Percentiles rank a stretch among this genome's conserved stretches.
Conservation (phyloP, 2,797 vertebrate genomes). For the Linurgus olivaceus region DNA sequence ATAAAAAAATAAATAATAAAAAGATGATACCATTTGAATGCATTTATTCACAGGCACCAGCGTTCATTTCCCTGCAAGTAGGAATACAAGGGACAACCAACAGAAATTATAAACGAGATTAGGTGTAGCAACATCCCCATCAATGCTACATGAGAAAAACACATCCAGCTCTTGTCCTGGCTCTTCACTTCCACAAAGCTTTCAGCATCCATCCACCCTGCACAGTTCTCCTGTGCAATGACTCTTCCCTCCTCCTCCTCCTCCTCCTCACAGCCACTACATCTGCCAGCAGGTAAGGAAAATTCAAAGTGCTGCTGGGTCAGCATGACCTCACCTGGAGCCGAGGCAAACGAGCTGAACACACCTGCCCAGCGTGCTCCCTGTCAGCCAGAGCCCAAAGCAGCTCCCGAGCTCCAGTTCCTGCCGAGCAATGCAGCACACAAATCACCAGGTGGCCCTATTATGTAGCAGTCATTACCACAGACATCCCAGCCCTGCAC, state of each 20-base stretch:
- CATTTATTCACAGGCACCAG: neutral
- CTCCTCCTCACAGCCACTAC: neutral
- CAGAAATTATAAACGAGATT: neutral
- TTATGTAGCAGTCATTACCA: slow-evolving; percentile 46
- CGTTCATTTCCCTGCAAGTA: neutral
- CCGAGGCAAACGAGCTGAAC: neutral
- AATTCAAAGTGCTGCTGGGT: neutral
- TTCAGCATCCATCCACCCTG: neutral
- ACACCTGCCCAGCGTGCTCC: neutral
- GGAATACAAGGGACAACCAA: neutral
- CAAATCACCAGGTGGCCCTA: slow-evolving; percentile 52
- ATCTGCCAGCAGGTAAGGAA: neutral
- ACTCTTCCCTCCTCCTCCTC: neutral
- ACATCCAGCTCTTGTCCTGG: neutral
- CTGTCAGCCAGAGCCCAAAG: neutral
- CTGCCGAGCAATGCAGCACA: slow-evolving; percentile 32
- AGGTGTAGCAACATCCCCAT: neutral
- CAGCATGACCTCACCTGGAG: neutral
- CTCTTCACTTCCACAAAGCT: neutral
- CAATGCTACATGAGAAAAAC: neutral
- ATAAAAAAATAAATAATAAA: neutral
- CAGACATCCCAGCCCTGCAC: slow-evolving; percentile 23
- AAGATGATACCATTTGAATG: neutral
- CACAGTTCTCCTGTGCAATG: neutral
- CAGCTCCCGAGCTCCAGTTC: neutral